phyloP scores from a whole-genome alignment of 2,888 invertebrate species.

The Biston stratarius region DNA sequence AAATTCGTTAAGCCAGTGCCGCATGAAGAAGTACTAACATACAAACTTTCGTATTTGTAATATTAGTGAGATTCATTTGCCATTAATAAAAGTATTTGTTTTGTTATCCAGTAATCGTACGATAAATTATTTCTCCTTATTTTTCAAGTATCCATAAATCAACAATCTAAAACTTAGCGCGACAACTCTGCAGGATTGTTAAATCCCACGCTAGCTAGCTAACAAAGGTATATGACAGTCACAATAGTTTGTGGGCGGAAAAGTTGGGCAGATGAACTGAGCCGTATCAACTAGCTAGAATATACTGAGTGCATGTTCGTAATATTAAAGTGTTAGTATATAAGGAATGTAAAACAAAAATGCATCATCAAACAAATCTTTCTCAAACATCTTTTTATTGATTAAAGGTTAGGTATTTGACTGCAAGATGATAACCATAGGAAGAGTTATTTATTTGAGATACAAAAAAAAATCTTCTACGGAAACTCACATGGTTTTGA shows the following conservation, averaged over 20 bases:
- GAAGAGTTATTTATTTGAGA: too few species aligned
- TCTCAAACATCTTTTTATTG: too few species aligned
- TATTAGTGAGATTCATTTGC: too few species aligned
- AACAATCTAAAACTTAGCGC: constrained; percentile 18
- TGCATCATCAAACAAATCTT: too few species aligned
- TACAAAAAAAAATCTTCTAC: too few species aligned
- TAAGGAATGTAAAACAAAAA: neutral
- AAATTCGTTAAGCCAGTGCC: too few species aligned
- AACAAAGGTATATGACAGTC: constrained; percentile 32
- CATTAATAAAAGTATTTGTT: neutral
- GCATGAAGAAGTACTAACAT: too few species aligned
- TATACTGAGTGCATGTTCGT: neutral
- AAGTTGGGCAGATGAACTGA: constrained; percentile 24
- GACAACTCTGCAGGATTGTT: constrained; percentile 32
- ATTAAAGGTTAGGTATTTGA: too few species aligned
- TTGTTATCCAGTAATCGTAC: neutral
- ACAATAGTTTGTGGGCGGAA: constrained; percentile 28
- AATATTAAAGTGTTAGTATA: neutral
- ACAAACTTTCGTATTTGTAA: too few species aligned
- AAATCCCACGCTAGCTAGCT: constrained; percentile 26
- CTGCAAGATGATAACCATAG: too few species aligned
- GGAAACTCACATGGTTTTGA: too few species aligned
- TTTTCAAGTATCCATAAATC: constrained; percentile 15
- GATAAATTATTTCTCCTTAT: neutral
- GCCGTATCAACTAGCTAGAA: neutral